Evolutionary conservation across 2,797 vertebrate genomes (phyloP), one percentile per base, ranked within the genome.

Genomic region (Austrolebias charrua): DNA sequence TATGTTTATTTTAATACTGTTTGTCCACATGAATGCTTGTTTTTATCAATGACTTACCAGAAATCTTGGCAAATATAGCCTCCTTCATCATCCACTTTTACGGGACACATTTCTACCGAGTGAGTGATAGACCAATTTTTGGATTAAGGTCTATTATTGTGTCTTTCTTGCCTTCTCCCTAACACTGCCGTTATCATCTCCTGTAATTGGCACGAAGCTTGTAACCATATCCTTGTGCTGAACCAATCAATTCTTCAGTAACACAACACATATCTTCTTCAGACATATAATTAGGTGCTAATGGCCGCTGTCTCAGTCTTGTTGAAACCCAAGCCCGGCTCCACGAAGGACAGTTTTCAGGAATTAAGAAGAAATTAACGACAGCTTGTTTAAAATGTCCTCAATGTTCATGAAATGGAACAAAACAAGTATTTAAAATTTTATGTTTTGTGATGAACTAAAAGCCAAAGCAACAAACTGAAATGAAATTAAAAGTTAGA

Each of bases 221-320:
- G 90, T 80, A 90, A 92, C 76, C 6, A 8, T 59, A 89, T 38
- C 59, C 75, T 19, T 67, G 45, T 75, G 81, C 83, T 70, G 70
- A 80, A 65, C 48, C 73, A 73, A 86, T 92, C 88, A 82, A 88
- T 91, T 76, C 66, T 5, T 13, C 40, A 12, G 89, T 89, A 91
- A 92, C 87, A 78, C 75, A 78, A 90, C 81, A 78, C 85, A n/a
- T 55, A 42, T 71, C 75, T 73, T 78, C 69, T 69, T 24, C 69
- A 62, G 80, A 71, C 69, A 29, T 88, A 89, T 90, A 90, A 91
- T 91, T 88, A 90, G 88, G 76, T 24, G 59, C 80, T 90, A 92
- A 92, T 91, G 86, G 88, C 66, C 12, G 70, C 42, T 19, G 45
- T 16, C 69, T 70, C 42, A 6, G 49, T 65, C 48, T 54, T 9